phyloP scores from a whole-genome alignment of 2,888 invertebrate genomes.

The Thyatira batis region DNA sequence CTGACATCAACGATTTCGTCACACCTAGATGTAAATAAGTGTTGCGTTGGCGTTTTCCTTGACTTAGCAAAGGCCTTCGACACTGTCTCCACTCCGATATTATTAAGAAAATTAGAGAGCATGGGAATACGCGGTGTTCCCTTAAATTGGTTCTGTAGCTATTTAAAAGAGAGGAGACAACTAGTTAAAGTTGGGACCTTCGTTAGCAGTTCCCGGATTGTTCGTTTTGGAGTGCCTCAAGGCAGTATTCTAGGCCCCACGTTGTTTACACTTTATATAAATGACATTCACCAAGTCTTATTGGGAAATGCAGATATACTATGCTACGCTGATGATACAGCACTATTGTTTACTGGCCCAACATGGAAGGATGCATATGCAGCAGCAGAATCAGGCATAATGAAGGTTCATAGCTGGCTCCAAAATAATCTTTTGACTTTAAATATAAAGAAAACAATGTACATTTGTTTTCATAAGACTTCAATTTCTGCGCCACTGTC shows the following conservation, averaged over 20 bases:
- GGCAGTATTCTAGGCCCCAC: background rate
- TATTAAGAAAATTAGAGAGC: too few species aligned
- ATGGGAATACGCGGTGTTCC: too few species aligned
- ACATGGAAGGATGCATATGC: background rate
- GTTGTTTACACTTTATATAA: background rate
- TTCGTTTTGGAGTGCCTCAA: background rate
- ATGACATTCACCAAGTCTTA: background rate
- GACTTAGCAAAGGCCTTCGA: constrained; percentile 12
- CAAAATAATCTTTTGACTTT: background rate
- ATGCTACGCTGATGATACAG: background rate
- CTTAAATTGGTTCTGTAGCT: too few species aligned
- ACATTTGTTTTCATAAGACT: background rate
- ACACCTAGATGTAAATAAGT: background rate
- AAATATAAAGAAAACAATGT: background rate
- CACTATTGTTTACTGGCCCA: background rate
- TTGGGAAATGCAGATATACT: background rate
- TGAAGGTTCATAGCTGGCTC: background rate
- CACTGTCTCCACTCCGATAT: too few species aligned
- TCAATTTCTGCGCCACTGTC: background rate
- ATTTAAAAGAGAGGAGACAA: too few species aligned
- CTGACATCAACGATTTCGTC: background rate
- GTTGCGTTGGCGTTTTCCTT: constrained; percentile 4
- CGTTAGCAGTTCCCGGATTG: too few species aligned
- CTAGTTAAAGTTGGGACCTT: too few species aligned
- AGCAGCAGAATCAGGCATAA: background rate